These are phyloP conservation scores for Saccostrea cuccullata DNA, from an alignment of 1,140 invertebrate genomes.

Conservation along the genomic window DNA sequence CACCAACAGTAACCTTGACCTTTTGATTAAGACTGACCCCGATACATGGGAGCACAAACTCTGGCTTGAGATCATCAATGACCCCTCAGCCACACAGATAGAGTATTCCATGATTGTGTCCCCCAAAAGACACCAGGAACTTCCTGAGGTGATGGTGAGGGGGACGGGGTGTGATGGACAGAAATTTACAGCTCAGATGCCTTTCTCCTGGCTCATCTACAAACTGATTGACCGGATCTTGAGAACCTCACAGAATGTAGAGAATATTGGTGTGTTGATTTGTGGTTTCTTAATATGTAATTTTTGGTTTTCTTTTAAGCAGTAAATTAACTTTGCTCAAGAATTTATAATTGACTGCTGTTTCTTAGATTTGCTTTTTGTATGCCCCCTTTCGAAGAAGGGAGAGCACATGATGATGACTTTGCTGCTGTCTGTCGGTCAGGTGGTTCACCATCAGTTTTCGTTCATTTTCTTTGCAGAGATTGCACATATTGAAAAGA, in stretches of 20 bases:
- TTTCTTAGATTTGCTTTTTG: not conserved
- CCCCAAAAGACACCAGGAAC: conserved; percentile 51
- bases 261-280: not conserved
- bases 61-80: conserved; percentile 59
- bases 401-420: too few relatives aligned
- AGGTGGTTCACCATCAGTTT: too few relatives aligned
- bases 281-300: too few relatives aligned
- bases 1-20: conserved; percentile 68
- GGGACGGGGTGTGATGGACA: conserved; percentile 49
- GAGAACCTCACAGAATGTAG: conserved; percentile 29
- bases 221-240: conserved; percentile 60
- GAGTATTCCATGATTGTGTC: conserved; percentile 57
- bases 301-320: too few relatives aligned
- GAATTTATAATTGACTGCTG: not conserved
- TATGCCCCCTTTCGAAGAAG: too few relatives aligned
- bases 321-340: not conserved
- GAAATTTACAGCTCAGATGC: conserved; percentile 54
- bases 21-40: conserved; percentile 46
- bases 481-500: too few relatives aligned
- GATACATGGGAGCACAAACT: conserved; percentile 51
- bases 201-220: conserved; percentile 69
- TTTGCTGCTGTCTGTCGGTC: too few relatives aligned
- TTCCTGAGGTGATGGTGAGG: conserved; percentile 59
- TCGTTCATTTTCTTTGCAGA: too few relatives aligned
- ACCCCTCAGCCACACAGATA: conserved; percentile 41